Base-by-base conservation (phyloP, 2,888 invertebrate genomes). In the Melanchra persicariae region DNA sequence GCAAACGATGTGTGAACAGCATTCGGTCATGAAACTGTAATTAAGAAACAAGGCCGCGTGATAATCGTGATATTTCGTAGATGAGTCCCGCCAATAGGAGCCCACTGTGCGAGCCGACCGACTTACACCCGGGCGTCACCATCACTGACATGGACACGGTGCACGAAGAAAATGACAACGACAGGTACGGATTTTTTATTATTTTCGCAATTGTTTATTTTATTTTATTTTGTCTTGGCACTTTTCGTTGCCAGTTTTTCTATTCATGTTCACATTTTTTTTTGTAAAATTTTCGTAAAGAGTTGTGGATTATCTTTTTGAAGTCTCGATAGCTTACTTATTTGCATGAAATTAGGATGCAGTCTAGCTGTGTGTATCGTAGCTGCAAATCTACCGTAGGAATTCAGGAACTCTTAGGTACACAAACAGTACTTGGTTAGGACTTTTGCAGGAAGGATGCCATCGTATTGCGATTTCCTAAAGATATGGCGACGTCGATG, bases 71-170 rank as follows among this genome's bases (percentile, higher is more conserved):
- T 76, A 85, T 86, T 90, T 87, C 88, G 77, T 86, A 95, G 95
- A 96, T 96, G 95, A 95, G 91, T 91, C 92, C 93, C 60, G 84
- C 89, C 71, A 93, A 91, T 86, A 91, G 93, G 73, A 87, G 87
- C 69, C 89, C 93, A 84, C 89, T 92, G 84, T 88, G 90, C 77
- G 94, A 94, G 76, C 84, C 91, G 85, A 88, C 82, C 79, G 95
- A 94, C 79, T 70, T 89, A 84, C 92, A 93, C 69, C 94, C 95
- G 71, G 91, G 88, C 79, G 92, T 95, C 88, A 93, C 93, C 43
- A 89, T 95, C 78, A 94, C 94, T 30, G 96, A 96, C 86, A 96
- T 96, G 96, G 96, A 96, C 83, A 95, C 96, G 6, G 95, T 96
- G 34, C 95, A 95, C 67, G 96, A 96, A 84, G 96, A 96, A 86